phyloP scores from a whole-genome alignment of 2,888 invertebrate species.

The Campaea margaritaria region DNA sequence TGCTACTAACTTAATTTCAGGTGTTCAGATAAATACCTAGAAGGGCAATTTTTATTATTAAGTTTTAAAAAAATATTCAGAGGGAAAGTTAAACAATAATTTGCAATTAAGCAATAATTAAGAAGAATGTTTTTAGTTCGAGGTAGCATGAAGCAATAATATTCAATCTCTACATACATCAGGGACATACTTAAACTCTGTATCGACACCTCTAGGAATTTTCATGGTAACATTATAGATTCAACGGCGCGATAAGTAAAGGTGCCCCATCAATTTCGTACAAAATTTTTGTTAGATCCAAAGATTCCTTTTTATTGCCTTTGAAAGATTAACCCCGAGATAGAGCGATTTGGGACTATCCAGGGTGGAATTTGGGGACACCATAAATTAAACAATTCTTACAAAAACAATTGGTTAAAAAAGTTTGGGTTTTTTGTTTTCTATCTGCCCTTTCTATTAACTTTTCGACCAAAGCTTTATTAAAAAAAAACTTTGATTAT shows the following conservation, averaged over 20 bases:
- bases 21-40: too few relatives aligned
- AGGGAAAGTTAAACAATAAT: too few relatives aligned
- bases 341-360: conserved; percentile 77
- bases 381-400: conserved; percentile 74
- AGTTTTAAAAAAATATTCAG: too few relatives aligned
- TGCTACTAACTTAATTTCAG: too few relatives aligned
- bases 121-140: too few relatives aligned
- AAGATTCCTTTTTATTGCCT: conserved; percentile 80
- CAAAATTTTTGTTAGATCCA: conserved; percentile 82
- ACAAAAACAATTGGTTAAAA: conserved; percentile 42
- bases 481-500: too few relatives aligned
- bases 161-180: conserved; percentile 57
- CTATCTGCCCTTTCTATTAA: neutral
- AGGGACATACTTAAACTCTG: conserved; percentile 69
- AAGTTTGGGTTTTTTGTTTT: conserved; percentile 11
- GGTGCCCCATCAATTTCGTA: conserved; percentile 81
- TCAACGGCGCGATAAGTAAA: conserved; percentile 70
- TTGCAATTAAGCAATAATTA: too few relatives aligned
- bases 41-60: too few relatives aligned
- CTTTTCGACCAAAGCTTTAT: neutral
- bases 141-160: conserved; percentile 53
- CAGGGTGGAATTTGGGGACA: conserved; percentile 66
- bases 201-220: conserved; percentile 85
- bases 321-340: conserved; percentile 79
- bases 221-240: conserved; percentile 76